Evolutionary conservation across 2,797 vertebrate species (phyloP), one percentile per base, ranked within the genome.

Genomic region (Mus caroli): DNA sequence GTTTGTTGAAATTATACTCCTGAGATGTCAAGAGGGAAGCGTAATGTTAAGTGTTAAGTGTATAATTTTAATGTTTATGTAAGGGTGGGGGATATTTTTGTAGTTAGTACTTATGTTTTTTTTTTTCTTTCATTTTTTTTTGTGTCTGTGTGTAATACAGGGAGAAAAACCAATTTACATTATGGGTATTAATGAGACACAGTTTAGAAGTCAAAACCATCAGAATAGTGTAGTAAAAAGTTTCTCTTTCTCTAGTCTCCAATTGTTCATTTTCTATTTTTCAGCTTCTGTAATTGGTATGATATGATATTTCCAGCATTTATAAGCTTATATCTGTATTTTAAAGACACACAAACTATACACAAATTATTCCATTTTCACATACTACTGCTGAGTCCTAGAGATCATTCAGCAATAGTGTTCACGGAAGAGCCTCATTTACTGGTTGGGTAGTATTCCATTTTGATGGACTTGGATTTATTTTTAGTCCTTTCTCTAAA

Each of bases 381-480:
- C 7, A 50, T 94, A 87, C 26, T 46, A 34, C 6, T 73, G 82
- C 80, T 46, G 67, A 88, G 79, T 84, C 34, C 22, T 75, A 71
- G 58, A 93, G 80, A 50, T 91, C 28, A 58, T 87, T 77, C 17
- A 71, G 24, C 62, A 76, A 10, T 31, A 92, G 9, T 91, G 46
- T 26, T 40, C 80, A 64, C 76, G 62, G 50, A 89, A 78, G 24
- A 97, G 43, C 69, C 40, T 95, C 26, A 56, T 78, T 94, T 92
- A 94, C 5, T 88, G 87, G 10, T 76, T 97, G 83, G 62, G 64
- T 91, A 83, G 52, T 88, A 69, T 90, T 94, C 62, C 37, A 34
- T 94, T 93, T 88, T 96, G 54, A 90, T 94, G 40, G 7, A 87
- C 11, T 91, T 78, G 62, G 88, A n/a, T 67, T 95, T 95, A 90